Evolutionary conservation across 2,888 invertebrate species (phyloP).

Genomic region (Drosophila longiperda): DNA sequence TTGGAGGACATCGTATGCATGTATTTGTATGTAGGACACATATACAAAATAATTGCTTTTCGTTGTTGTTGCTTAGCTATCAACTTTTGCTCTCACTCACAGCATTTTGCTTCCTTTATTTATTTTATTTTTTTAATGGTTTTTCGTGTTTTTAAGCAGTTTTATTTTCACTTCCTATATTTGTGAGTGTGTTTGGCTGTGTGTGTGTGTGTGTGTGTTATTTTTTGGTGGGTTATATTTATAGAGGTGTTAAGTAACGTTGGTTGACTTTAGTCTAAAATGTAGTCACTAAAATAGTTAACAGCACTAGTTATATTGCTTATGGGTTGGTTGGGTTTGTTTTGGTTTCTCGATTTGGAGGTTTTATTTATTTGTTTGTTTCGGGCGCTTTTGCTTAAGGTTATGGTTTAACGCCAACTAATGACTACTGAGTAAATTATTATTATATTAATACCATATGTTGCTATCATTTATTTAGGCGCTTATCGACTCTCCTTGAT

Average conservation of each 20-base stretch:
- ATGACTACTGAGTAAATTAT: conserved; percentile 53
- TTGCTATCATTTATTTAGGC: conserved; percentile 64
- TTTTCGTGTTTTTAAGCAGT: conserved; percentile 36
- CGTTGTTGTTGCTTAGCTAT: conserved; percentile 69
- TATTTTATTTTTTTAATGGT: conserved; percentile 9
- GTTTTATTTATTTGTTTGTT: conserved; percentile 6
- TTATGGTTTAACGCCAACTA: conserved; percentile 56
- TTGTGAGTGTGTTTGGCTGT: conserved; percentile 24
- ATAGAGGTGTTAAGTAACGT: conserved; percentile 62
- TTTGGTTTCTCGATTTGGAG: conserved; percentile 25
- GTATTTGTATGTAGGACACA: conserved; percentile 22
- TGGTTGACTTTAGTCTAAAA: conserved; percentile 50
- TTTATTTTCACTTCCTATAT: conserved; percentile 27
- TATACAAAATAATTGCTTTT: conserved; percentile 76
- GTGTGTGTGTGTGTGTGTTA: conserved; percentile 19
- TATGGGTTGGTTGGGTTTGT: conserved; percentile 57
- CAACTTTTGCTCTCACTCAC: conserved; percentile 43
- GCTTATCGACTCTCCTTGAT: conserved; percentile 25
- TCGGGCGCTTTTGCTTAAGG: conserved; percentile 29
- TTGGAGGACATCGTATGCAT: conserved; percentile 9
- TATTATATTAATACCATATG: conserved; percentile 76
- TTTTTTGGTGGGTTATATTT: conserved; percentile 57
- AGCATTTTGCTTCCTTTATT: conserved; percentile 13
- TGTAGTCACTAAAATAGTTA: conserved; percentile 69
- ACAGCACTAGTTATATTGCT: conserved; percentile 77